Conservation (phyloP, 2,888 invertebrate species). For the Quadriops clusia region DNA sequence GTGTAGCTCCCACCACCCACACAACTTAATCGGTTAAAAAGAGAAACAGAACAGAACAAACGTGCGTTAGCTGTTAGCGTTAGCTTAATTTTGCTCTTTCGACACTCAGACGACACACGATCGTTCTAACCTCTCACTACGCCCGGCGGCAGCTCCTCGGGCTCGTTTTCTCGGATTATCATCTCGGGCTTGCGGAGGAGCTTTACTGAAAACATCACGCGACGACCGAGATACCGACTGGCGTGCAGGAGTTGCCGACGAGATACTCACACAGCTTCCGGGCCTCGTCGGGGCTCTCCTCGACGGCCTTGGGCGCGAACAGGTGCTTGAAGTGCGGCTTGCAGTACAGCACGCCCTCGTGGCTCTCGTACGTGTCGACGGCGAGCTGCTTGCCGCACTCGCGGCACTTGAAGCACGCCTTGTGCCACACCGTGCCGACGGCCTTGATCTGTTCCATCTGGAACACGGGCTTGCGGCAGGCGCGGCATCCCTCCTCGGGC, state of each 20-base stretch:
- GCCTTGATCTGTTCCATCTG: constrained; percentile 95
- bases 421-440: constrained; percentile 83
- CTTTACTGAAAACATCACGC: no score
- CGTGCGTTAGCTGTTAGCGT: no score
- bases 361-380: constrained; percentile 53
- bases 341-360: constrained; percentile 51
- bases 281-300: constrained; percentile 51
- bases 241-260: constrained; percentile 3
- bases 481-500: constrained; percentile 58
- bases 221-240: constrained; percentile 41
- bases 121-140: constrained; percentile 92
- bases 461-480: constrained; percentile 82
- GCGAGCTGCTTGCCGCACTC: constrained; percentile 86
- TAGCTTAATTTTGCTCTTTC: no score
- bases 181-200: constrained; percentile 70
- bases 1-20: no score
- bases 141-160: constrained; percentile 79
- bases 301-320: constrained; percentile 50
- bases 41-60: no score
- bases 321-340: constrained; percentile 54
- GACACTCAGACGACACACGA: no score
- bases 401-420: constrained; percentile 85
- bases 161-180: constrained; percentile 87
- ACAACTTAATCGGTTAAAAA: no score
- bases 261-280: constrained; percentile 42